Conservation (phyloP, 1,140 invertebrate genomes). For the Drosophila orena region DNA sequence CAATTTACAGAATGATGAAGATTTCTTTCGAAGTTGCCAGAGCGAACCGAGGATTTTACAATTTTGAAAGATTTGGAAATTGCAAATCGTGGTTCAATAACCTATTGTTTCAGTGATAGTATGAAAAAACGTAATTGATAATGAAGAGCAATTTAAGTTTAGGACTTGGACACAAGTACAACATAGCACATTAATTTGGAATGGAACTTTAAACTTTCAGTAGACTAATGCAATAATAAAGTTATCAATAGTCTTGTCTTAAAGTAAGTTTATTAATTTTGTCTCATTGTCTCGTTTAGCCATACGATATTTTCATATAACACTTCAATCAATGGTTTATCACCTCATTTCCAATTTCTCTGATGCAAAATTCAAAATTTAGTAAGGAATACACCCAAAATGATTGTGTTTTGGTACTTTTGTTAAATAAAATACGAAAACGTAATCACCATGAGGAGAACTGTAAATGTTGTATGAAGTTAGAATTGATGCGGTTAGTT, state of each 20-base stretch:
- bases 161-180: neutral
- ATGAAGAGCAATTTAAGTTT: no score
- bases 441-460: neutral
- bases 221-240: neutral
- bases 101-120: conserved; percentile 1
- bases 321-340: conserved; percentile 13
- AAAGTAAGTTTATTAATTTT: no score
- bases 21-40: conserved; percentile 3
- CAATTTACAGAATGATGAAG: conserved; percentile 24
- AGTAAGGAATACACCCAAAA: neutral
- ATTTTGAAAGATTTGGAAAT: conserved; percentile 5
- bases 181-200: neutral
- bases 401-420: neutral
- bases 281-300: no score
- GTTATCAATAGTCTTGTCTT: no score
- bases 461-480: neutral
- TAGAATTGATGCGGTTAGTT: conserved; percentile 43
- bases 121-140: neutral
- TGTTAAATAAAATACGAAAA: no score
- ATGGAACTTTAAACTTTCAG: neutral
- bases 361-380: conserved; percentile 18
- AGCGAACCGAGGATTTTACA: conserved; percentile 2
- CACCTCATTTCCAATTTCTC: conserved; percentile 8
- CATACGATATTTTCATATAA: conserved; percentile 10
- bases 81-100: neutral